Evolutionary conservation across 2,888 invertebrate species (phyloP), one percentile per base, ranked within the genome.

Genomic region (Lasiommata megera): DNA sequence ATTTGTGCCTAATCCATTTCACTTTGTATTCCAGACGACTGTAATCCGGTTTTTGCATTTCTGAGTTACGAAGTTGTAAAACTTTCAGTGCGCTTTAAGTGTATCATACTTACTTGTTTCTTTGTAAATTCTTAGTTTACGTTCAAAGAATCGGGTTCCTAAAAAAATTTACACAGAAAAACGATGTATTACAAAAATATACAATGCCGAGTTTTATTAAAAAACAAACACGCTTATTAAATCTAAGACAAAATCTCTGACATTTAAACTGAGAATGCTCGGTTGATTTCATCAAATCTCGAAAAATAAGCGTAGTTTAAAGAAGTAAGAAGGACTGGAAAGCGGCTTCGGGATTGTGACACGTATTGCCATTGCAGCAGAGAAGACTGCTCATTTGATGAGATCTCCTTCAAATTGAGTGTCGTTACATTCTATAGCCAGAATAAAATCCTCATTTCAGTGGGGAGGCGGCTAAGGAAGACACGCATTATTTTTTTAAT

Each of bases 241-340:
- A 58, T 50, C 50, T 31, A 28, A 50, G 38, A 36, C 44, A 11
- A 50, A 58, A 58, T 54, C 48, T 48, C 50, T 50, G 58, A 47
- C 61, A 58, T 61, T 61, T 61, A 54, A 57, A 55, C 46, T 57
- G 58, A 55, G 55, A 59, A 63, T 54, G 56, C 61, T 55, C 54
- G 44, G 61, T 58, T 65, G 58, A 59, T 63, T 65, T 57, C 41
- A 58, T 56, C 56, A 63, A 58, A 63, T 63, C 63, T 40, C 47
- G 44, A 51, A 57, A 46, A 62, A 62, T 54, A 54, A 47, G 54
- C 50, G 37, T 36, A 12, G 44, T 54, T 54, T 57, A 55, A 51
- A 54, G 47, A 43, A 57, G 36, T 36, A 37, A 44, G 51, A 29
- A 17, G 16, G 28, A 46, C 29, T 8, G 50, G 29, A 51, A 58